These are phyloP conservation scores for Thalpophila matura DNA, from an alignment of 2,888 invertebrate genomes.

Conservation along the genomic window DNA sequence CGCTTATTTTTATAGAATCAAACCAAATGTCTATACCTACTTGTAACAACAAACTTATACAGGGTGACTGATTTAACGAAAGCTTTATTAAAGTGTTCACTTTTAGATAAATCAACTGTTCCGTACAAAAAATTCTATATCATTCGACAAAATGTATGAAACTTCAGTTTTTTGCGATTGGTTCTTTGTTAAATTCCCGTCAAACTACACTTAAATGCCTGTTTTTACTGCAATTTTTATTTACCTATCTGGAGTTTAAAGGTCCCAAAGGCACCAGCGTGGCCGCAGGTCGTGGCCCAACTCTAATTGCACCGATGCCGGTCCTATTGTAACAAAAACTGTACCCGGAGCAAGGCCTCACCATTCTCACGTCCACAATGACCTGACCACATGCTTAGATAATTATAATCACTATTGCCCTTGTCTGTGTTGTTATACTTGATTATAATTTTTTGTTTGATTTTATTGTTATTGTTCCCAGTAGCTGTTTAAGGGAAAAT, in stretches of 20 bases:
- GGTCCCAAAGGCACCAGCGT: slow-evolving; percentile 7
- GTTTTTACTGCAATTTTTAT: slow-evolving; percentile 1
- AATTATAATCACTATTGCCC: slow-evolving; percentile 56
- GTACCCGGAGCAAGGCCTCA: slow-evolving; percentile 58
- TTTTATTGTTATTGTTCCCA: slow-evolving; percentile 25
- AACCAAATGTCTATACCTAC: too few relatives aligned
- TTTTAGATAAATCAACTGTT: too few relatives aligned
- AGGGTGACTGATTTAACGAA: too few relatives aligned
- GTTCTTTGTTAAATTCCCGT: not conserved
- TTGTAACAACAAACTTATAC: too few relatives aligned
- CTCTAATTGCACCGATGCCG: slow-evolving; percentile 42
- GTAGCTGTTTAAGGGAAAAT: too few relatives aligned
- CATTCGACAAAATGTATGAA: too few relatives aligned
- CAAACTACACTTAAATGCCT: not conserved
- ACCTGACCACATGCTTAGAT: slow-evolving; percentile 52
- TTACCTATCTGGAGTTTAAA: slow-evolving; percentile 9
- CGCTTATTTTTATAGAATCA: not conserved
- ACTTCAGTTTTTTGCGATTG: too few relatives aligned
- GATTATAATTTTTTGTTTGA: slow-evolving; percentile 41
- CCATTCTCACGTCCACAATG: slow-evolving; percentile 61
- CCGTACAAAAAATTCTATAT: too few relatives aligned
- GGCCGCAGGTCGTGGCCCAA: slow-evolving; percentile 10
- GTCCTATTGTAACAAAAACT: slow-evolving; percentile 52
- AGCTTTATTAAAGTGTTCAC: too few relatives aligned
- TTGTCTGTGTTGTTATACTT: slow-evolving; percentile 46